phyloP scores from a whole-genome alignment of 2,113 vertebrate genomes.

The Ceyx cyanopectus region DNA sequence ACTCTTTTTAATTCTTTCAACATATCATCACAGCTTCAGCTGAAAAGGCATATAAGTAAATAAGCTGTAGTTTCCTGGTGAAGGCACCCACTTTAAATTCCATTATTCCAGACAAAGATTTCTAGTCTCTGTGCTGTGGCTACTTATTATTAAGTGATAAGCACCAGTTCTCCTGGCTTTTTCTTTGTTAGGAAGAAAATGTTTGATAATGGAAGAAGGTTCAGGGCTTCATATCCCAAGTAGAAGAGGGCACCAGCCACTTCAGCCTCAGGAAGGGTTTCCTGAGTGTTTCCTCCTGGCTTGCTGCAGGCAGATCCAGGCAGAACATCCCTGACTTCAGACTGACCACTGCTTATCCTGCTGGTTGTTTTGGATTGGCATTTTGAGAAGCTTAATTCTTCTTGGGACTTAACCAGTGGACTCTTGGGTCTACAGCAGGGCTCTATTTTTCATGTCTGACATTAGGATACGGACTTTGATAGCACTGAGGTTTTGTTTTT shows the following conservation, averaged over 20 bases:
- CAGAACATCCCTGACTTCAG: not conserved
- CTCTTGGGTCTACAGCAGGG: not conserved
- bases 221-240: not conserved
- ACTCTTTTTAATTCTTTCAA: not conserved
- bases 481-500: not conserved
- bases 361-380: not conserved
- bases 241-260: not conserved
- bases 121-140: not conserved
- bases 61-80: not conserved
- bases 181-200: not conserved
- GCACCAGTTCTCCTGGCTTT: rapidly evolving
- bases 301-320: not conserved
- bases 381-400: not conserved
- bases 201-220: not conserved
- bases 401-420: not conserved
- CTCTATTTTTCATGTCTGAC: not conserved
- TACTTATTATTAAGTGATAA: not conserved
- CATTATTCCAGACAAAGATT: not conserved
- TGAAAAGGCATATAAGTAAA: not conserved
- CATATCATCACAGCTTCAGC: not conserved
- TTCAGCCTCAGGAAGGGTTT: not conserved
- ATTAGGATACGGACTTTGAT: not conserved
- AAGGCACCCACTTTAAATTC: not conserved
- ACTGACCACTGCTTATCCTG: not conserved
- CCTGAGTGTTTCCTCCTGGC: not conserved